Evolutionary conservation across 2,797 vertebrate species (phyloP).

Genomic region (Eidolon dupreanum): DNA sequence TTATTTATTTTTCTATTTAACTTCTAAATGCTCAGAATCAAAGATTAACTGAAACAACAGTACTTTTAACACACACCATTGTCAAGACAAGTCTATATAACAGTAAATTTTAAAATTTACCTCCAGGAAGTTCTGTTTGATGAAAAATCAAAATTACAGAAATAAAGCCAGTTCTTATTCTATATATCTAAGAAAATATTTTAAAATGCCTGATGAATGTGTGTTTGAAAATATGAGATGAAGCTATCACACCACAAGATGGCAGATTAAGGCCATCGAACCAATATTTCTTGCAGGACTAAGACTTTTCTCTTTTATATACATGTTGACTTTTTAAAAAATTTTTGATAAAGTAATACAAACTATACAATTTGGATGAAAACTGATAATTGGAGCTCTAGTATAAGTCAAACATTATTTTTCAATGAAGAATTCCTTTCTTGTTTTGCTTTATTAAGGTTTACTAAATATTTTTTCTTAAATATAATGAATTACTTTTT

Average conservation of each 20-base stretch:
- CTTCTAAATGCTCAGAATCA: background rate
- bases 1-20: background rate
- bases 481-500: background rate
- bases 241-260: slow-evolving; percentile 65
- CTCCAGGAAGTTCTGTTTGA: background rate
- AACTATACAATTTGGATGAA: background rate
- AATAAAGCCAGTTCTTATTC: background rate
- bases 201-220: background rate
- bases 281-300: background rate
- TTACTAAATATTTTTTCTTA: background rate
- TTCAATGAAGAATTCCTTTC: background rate
- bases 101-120: background rate
- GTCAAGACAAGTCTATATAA: background rate
- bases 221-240: slow-evolving; percentile 32
- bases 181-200: background rate
- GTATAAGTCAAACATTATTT: background rate
- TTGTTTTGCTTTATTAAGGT: background rate
- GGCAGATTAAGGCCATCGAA: slow-evolving; percentile 68
- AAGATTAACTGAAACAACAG: background rate
- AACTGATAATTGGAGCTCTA: background rate
- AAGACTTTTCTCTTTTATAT: background rate
- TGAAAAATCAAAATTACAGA: background rate
- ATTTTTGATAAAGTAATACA: background rate
- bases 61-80: background rate
- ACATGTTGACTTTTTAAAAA: background rate